Base-by-base conservation (phyloP, 2,888 invertebrate genomes). In the Brenthis ino region DNA sequence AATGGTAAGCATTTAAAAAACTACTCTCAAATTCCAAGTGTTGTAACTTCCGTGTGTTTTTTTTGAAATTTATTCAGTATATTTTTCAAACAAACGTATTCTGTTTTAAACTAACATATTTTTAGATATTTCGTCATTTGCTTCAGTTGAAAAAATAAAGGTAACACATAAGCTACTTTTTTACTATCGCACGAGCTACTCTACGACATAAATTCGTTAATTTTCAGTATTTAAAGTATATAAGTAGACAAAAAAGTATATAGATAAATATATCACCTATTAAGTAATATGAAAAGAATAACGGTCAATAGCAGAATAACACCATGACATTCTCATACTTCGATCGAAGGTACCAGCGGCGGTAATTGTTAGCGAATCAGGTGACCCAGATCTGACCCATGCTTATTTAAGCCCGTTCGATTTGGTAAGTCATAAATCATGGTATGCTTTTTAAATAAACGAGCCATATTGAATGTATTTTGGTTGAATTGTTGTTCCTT, bases 341-440 rank as follows among this genome's bases (percentile, higher is more conserved):
- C 48, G 60, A 55, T 66, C 48, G 48, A 66, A 55, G 47, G 54
- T 54, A 24, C 51, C 16, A 63, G 63, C 58, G 61, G 28, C 67
- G 56, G 56, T 69, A 60, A 71, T 68, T 66, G 56, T 66, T 64
- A 55, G 54, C 60, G 53, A 72, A 72, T 70, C 70, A 66, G 72
- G 72, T 70, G 70, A 77, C 77, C 78, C 78, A 76, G 77, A 77
- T 80, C 78, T 79, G 77, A 79, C 74, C 79, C 71, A 63, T 75
- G 72, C 72, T 67, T 73, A 61, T 53, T 51, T 61, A 37, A 53
- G 61, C 20, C 50, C 6, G 13, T 53, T 33, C 16, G 33, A 51
- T 11, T 61, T 33, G 33, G 57, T 60, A 13, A n/a, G 61, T 53
- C 16, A 51, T 33, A 61, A 53, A 33, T 61, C 58, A 60, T 60